Percentiles rank a stretch among this genome's conserved stretches.
Conservation (phyloP, 2,888 invertebrate genomes). For the Lumbricus terrestris region DNA sequence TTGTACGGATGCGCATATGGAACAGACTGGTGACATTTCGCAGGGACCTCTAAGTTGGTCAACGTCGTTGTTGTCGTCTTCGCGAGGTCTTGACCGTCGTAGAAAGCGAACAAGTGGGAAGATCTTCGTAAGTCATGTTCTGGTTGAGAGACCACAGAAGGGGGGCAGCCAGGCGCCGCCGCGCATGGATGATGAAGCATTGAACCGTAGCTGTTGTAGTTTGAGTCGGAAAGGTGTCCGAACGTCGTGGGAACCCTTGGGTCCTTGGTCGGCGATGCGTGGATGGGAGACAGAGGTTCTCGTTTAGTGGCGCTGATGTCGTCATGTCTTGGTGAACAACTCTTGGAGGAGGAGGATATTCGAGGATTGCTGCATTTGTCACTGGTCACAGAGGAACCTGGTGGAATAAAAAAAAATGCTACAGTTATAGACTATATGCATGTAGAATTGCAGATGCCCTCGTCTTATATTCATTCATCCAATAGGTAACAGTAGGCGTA, state of each 20-base stretch:
- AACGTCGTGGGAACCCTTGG: neutral
- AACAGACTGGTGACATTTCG: neutral
- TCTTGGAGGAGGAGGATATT: neutral
- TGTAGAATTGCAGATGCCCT: too few relatives aligned
- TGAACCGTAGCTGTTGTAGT: slow-evolving; percentile 3
- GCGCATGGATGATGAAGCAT: neutral
- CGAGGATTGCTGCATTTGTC: neutral
- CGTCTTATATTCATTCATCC: too few relatives aligned
- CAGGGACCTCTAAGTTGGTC: neutral
- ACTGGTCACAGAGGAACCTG: neutral
- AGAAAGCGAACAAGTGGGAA: neutral
- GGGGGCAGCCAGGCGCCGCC: neutral
- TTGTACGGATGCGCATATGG: neutral
- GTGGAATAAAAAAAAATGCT: neutral
- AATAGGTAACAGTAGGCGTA: too few relatives aligned
- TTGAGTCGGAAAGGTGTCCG: neutral
- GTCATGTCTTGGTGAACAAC: neutral
- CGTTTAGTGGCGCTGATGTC: neutral
- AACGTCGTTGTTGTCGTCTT: neutral
- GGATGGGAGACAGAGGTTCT: neutral
- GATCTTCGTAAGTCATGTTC: neutral
- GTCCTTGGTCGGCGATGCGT: neutral
- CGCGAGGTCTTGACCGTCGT: neutral
- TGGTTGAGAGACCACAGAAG: neutral
- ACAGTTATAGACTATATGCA: neutral